Base-by-base conservation (phyloP, 2,113 vertebrate genomes). In the Hippopotamus amphibius region DNA sequence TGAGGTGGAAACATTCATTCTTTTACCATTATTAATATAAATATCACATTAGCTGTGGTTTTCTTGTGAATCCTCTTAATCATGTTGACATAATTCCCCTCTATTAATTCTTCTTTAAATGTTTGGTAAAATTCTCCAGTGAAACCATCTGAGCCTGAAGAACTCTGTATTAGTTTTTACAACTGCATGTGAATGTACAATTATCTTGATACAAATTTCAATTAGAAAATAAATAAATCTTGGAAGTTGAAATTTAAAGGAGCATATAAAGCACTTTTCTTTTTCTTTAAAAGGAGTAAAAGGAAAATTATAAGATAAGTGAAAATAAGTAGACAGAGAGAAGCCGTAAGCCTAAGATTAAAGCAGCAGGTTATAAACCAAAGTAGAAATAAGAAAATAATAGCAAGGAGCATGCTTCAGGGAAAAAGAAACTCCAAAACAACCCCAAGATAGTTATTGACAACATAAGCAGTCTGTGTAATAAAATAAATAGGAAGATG, bases 191-290 rank as follows among this genome's bases (percentile, higher is more conserved):
- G 2, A 66, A 59, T 81, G 7, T 21, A 37, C 5, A 81, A 76
- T 22, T 11, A 46, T 66, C 30, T 80, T 30, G 59, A 55, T 30
- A 41, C 79, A 69, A 74, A 41, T 41, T 81, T 91, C 5, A 53
- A 30, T 66, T n/a, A 46, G 77, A 71, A 93, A 30, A 69, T 33
- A 81, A 81, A 46, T 66, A 26, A 92, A 82, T 46, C 17, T 85
- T 69, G 59, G 6, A 96, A 71, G 17, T 30, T 92, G 28, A 94
- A 53, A 95, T 83, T 61, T 82, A 83, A 80, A 90, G 63, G 8
- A 53, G 5, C 6, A 57, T 55, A 88, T 63, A 92, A 26, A 79
- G 6, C 6, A 87, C 66, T 82, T 71, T 30, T 50, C 28, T 83
- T 76, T 85, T 65, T 80, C 9, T 86, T 90, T 72, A 30, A 57